Conservation (phyloP, 2,797 vertebrate species). For the Lepilemur septentrionalis region DNA sequence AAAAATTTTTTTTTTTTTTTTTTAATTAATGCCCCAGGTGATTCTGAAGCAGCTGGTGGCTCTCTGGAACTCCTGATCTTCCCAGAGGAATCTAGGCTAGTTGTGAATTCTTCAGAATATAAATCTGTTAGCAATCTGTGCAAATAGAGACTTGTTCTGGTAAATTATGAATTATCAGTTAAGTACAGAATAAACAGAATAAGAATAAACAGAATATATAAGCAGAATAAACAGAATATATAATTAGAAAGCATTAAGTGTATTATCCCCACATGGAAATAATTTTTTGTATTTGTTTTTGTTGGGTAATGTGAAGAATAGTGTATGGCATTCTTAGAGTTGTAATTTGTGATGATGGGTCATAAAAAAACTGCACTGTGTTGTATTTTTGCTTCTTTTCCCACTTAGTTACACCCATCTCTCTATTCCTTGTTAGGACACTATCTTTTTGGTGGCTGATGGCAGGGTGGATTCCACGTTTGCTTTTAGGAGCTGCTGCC, state of each 20-base stretch:
- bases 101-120: conserved; percentile 43
- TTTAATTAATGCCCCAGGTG: not conserved
- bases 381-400: not conserved
- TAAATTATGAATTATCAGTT: conserved; percentile 75
- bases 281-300: not conserved
- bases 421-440: not conserved
- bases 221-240: conserved; percentile 65
- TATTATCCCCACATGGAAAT: conserved; percentile 50
- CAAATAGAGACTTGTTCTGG: conserved; percentile 67
- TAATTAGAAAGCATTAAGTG: conserved; percentile 51
- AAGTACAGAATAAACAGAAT: conserved; percentile 72
- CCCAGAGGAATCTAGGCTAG: not conserved
- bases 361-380: not conserved
- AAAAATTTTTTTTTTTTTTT: not conserved
- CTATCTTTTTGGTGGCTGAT: not conserved
- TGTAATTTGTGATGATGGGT: not conserved
- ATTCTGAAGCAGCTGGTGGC: not conserved
- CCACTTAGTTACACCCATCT: not conserved
- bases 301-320: not conserved
- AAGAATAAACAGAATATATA: too few species aligned
- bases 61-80: not conserved
- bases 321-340: not conserved
- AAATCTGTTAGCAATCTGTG: conserved; percentile 54
- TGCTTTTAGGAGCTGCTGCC: not conserved
- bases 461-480: not conserved